These are phyloP conservation scores for Axea sp. DNA, from an alignment of 2,888 invertebrate genomes.

Conservation along the genomic window DNA sequence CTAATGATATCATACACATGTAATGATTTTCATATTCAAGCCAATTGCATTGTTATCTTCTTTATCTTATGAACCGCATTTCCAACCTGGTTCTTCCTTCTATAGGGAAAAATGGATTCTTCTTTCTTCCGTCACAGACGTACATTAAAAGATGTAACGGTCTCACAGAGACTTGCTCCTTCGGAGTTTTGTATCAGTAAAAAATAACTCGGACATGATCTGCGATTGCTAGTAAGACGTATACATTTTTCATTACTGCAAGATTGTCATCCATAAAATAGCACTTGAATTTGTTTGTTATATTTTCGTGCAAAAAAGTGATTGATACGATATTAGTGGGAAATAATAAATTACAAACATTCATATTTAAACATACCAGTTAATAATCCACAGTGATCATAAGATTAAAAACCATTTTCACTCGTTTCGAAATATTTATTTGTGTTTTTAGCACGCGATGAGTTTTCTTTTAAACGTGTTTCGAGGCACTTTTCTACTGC, in stretches of 20 bases:
- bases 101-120: slow-evolving; percentile 23
- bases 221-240: slow-evolving; percentile 2
- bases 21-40: slow-evolving; percentile 9
- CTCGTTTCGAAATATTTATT: too few relatives aligned
- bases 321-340: too few relatives aligned
- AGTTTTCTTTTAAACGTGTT: background rate
- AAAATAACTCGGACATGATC: slow-evolving; percentile 42
- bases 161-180: slow-evolving; percentile 32
- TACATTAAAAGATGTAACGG: slow-evolving; percentile 15
- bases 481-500: slow-evolving; percentile 2
- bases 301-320: too few relatives aligned
- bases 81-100: slow-evolving; percentile 24
- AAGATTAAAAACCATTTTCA: too few relatives aligned
- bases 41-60: background rate
- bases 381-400: too few relatives aligned
- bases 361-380: too few relatives aligned
- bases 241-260: slow-evolving; percentile 19
- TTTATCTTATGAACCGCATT: slow-evolving; percentile 8
- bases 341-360: too few relatives aligned
- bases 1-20: too few relatives aligned
- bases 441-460: too few relatives aligned
- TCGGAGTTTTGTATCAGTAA: slow-evolving; percentile 17
- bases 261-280: slow-evolving; percentile 15
- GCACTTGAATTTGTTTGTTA: slow-evolving; percentile 13
- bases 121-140: slow-evolving; percentile 12